Base-by-base conservation (phyloP, 2,113 vertebrate genomes). In the Rhombomys opimus region DNA sequence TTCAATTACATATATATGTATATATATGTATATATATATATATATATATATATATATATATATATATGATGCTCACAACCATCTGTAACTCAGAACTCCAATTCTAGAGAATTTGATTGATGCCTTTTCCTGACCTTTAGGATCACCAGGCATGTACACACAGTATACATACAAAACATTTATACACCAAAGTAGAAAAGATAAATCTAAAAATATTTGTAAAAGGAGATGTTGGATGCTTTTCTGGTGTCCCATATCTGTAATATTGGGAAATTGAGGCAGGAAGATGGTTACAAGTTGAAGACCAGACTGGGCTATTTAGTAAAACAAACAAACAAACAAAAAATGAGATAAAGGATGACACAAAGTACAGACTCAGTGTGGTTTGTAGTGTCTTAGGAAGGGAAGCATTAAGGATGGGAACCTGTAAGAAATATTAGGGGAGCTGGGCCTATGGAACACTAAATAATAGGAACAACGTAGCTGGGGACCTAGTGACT, bases 351-450 rank as follows among this genome's bases (percentile, higher is more conserved):
- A 77, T 35, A 57, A 88, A 46, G 13, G 9, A 38, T 94, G 50
- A 54, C 57, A 80, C 23, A 75, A 90, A 93, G 14, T 68, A 57
- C 50, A 95, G 78, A 59, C 87, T 7, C 78, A 50, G 25, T 90
- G 65, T 80, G 5, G 52, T 80, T 38, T 76, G 41, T 92, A 35
- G 20, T 32, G 25, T 59, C 75, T 77, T 61, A 23, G 11, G 20
- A 68, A 32, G 32, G 38, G 11, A 23, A 87, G 8, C 11, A 22
- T 65, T 90, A 70, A 57, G 75, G 72, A 85, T 59, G 11, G 61
- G 81, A 32, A 7, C 54, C 35, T 70, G 89, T 93, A 95, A 81
- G 70, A 93, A 77, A 70, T 30, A 82, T 20, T 91, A 54, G 38
- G 35, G 50, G 32, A 81, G 52, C 32, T 81, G 18, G 18, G 3